Percentiles rank a stretch among this genome's conserved stretches.
phyloP scores from a whole-genome alignment of 1,140 invertebrate species.

The Diachasma alloeum region DNA sequence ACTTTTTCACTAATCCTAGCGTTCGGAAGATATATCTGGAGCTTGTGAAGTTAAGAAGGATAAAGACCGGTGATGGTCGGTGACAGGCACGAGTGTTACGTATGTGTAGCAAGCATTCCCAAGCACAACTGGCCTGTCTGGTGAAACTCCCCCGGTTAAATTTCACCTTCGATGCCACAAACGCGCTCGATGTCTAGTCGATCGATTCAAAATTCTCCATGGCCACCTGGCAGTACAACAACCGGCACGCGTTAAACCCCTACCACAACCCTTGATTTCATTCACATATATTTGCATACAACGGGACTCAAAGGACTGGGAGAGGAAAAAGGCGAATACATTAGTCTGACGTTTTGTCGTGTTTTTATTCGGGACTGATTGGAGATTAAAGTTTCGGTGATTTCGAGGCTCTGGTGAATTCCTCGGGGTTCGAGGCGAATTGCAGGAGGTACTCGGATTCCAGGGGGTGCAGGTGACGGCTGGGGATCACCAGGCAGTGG shows the following conservation, averaged over 20 bases:
- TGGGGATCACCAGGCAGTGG: slow-evolving; percentile 91
- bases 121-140: slow-evolving; percentile 37
- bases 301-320: not conserved
- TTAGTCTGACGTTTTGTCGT: not conserved
- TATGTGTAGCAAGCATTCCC: slow-evolving; percentile 35
- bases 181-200: slow-evolving; percentile 47
- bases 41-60: not conserved
- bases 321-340: not conserved
- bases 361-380: not conserved
- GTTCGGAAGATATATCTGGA: not conserved
- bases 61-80: slow-evolving; percentile 12
- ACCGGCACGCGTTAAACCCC: slow-evolving; percentile 1
- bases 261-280: not conserved
- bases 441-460: slow-evolving; percentile 86
- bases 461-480: slow-evolving; percentile 86
- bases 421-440: slow-evolving; percentile 56
- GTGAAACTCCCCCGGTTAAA: not conserved
- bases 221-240: slow-evolving; percentile 39
- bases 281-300: slow-evolving; percentile 8
- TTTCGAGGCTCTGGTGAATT: slow-evolving; percentile 22
- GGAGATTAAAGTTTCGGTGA: not conserved
- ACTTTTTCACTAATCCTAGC: not conserved
- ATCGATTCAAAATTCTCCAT: slow-evolving; percentile 46
- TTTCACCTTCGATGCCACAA: slow-evolving; percentile 41
- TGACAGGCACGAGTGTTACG: slow-evolving; percentile 27